These are phyloP conservation scores for Diaprepes abbreviatus DNA, from an alignment of 2,888 invertebrate species.

Conservation along the genomic window DNA sequence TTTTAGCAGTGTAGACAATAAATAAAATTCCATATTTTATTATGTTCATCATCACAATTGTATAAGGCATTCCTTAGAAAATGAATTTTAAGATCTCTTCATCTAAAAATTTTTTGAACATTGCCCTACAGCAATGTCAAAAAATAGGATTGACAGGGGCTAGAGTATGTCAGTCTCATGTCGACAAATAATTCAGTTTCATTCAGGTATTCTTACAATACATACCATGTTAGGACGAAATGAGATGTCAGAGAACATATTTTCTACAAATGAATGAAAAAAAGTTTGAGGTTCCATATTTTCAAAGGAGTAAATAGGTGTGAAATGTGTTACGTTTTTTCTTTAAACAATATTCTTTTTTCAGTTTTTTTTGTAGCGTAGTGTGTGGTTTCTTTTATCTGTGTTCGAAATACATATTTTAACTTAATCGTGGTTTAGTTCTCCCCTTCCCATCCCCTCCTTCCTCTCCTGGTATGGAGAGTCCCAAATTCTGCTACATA, in stretches of 20 bases:
- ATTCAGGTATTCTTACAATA: conserved; percentile 48
- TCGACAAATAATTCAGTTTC: conserved; percentile 47
- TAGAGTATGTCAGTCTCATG: conserved; percentile 58
- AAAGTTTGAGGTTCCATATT: background rate
- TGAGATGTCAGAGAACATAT: background rate
- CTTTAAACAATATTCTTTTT: background rate
- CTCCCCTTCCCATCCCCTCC: too few species aligned
- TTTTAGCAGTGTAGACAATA: too few species aligned
- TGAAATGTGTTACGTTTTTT: background rate
- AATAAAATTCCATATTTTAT: too few species aligned
- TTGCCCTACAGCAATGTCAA: conserved; percentile 24
- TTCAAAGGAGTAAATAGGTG: conserved; percentile 11
- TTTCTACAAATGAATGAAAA: conserved; percentile 6
- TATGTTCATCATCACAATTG: too few species aligned
- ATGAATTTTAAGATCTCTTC: too few species aligned
- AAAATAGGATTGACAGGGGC: conserved; percentile 52
- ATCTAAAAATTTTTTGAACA: background rate
- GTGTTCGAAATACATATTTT: too few species aligned
- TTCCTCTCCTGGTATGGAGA: too few species aligned
- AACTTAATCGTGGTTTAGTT: too few species aligned
- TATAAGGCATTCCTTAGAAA: too few species aligned
- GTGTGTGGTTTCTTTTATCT: too few species aligned
- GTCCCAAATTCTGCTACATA: too few species aligned
- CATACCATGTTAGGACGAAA: conserved; percentile 5
- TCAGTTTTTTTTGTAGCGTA: background rate